These are phyloP conservation scores for Tanypteryx hageni DNA, from an alignment of 2,888 invertebrate species.

Conservation along the genomic window DNA sequence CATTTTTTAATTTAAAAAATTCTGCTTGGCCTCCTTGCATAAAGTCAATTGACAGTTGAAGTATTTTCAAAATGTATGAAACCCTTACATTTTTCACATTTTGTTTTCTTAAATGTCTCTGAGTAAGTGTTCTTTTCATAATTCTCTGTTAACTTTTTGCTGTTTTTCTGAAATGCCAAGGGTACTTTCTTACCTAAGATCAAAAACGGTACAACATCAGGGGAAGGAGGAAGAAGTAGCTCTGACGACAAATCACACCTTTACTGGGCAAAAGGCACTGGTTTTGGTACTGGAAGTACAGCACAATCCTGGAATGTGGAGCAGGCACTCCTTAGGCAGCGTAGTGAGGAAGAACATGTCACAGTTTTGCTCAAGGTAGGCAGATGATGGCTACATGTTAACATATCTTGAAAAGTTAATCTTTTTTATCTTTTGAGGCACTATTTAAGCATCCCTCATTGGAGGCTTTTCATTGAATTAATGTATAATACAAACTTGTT, in stretches of 20 bases:
- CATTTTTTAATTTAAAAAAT: too few relatives aligned
- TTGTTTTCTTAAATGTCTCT: too few relatives aligned
- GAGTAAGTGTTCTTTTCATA: too few relatives aligned
- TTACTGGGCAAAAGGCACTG: conserved; percentile 98
- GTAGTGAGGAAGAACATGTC: conserved; percentile 95
- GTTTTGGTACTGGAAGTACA: conserved; percentile 96
- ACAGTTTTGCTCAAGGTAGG: conserved; percentile 85
- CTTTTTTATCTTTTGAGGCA: background rate
- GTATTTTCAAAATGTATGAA: too few relatives aligned
- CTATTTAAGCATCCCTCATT: background rate
- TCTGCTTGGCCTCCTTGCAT: too few relatives aligned
- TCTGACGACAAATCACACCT: conserved; percentile 85
- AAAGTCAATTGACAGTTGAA: too few relatives aligned
- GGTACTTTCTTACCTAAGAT: background rate
- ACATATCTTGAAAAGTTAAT: background rate
- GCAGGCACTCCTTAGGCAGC: conserved; percentile 92
- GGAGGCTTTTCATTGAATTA: too few relatives aligned
- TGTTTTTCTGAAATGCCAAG: background rate
- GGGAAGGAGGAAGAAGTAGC: conserved; percentile 69
- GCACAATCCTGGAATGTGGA: conserved; percentile 98
- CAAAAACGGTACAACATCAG: conserved; percentile 66
- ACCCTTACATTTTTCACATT: too few relatives aligned
- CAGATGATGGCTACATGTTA: background rate
- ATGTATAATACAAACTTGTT: too few relatives aligned
- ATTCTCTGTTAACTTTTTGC: too few relatives aligned